Evolutionary conservation across 1,140 invertebrate genomes (phyloP).

Genomic region (Anoplophora glabripennis): DNA sequence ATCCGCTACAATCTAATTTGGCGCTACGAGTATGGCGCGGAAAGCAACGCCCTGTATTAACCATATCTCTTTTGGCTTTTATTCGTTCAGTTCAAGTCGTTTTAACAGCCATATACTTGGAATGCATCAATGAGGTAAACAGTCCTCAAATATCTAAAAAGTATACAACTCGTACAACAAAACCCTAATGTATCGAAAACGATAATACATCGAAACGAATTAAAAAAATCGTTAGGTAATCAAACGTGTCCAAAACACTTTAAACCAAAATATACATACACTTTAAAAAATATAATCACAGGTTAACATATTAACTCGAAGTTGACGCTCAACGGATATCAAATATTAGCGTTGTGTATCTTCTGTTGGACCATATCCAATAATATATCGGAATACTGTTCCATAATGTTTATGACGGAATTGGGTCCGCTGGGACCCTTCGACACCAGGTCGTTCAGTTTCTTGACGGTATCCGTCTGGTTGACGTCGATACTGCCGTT

Average conservation of each 20-base stretch:
- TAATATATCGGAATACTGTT: slow-evolving; percentile 63
- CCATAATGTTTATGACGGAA: slow-evolving; percentile 60
- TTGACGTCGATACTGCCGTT: slow-evolving; percentile 42
- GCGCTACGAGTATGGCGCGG: slow-evolving; percentile 5
- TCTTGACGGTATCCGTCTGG: slow-evolving; percentile 46
- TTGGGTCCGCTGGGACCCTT: slow-evolving; percentile 51
- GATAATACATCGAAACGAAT: too few relatives aligned
- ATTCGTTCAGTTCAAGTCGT: slow-evolving; percentile 1
- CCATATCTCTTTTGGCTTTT: slow-evolving; percentile 5
- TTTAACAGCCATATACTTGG: slow-evolving; percentile 5
- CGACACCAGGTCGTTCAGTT: slow-evolving; percentile 45
- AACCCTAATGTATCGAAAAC: too few relatives aligned
- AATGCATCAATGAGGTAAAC: not conserved
- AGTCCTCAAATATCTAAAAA: not conserved
- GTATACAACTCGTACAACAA: too few relatives aligned
- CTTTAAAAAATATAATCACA: slow-evolving; percentile 13
- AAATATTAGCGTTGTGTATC: slow-evolving; percentile 50
- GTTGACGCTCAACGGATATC: slow-evolving; percentile 26
- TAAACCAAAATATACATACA: not conserved
- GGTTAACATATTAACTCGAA: slow-evolving; percentile 25
- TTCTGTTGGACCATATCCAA: slow-evolving; percentile 62
- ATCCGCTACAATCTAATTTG: slow-evolving; percentile 16
- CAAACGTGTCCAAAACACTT: slow-evolving; percentile 3
- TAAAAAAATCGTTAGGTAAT: too few relatives aligned
- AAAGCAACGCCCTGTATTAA: too few relatives aligned